phyloP scores from a whole-genome alignment of 2,113 vertebrate genomes.

The Colinus virginianus region DNA sequence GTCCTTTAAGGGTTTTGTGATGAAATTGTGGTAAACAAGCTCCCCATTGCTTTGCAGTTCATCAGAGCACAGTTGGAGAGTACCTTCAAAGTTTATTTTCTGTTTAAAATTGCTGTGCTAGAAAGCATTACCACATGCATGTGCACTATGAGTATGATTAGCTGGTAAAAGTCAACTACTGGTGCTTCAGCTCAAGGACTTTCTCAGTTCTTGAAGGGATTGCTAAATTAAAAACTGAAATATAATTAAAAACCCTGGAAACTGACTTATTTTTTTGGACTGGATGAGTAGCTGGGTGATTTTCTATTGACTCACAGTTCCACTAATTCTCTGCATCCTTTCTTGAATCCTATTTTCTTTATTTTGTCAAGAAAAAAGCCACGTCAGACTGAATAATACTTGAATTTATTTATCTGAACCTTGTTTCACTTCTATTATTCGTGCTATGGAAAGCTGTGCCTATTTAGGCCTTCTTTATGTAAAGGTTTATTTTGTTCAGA shows the following conservation, averaged over 20 bases:
- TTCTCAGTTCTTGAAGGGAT: constrained; percentile 27
- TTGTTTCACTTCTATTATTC: not conserved
- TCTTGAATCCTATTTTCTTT: constrained; percentile 11
- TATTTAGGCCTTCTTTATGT: not conserved
- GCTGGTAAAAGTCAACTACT: constrained; percentile 32
- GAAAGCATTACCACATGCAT: constrained; percentile 33
- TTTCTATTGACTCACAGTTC: constrained; percentile 43
- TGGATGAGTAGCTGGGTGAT: constrained; percentile 15
- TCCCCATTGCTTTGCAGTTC: constrained; percentile 69
- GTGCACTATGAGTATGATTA: constrained; percentile 38
- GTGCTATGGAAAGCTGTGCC: not conserved
- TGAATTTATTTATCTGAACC: not conserved
- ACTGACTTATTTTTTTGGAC: not conserved
- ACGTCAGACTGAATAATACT: not conserved
- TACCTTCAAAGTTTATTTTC: constrained; percentile 69
- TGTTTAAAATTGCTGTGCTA: constrained; percentile 62
- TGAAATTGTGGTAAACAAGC: constrained; percentile 70
- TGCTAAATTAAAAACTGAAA: constrained; percentile 49
- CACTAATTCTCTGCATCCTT: not conserved
- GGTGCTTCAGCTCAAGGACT: constrained; percentile 65
- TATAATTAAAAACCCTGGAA: constrained; percentile 61
- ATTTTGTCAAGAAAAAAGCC: not conserved
- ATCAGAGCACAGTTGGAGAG: constrained; percentile 72
- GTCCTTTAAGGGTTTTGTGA: constrained; percentile 46
- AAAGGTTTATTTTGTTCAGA: not conserved